phyloP scores from a whole-genome alignment of 2,797 vertebrate genomes.

The Scolopax rusticola region DNA sequence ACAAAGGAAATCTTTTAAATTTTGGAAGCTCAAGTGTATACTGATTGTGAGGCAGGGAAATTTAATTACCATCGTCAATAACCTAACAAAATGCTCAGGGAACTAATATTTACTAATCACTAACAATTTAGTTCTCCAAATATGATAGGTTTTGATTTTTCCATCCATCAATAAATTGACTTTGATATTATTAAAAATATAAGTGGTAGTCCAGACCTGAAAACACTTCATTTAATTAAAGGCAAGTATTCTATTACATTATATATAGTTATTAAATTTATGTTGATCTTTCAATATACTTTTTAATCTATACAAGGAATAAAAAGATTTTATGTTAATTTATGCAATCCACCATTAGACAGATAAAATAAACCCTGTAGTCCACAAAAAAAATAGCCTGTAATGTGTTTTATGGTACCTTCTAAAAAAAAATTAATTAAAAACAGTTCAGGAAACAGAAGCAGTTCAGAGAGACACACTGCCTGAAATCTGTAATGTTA shows the following conservation, averaged over 20 bases:
- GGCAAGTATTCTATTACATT: not conserved
- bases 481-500: not conserved
- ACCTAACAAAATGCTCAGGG: not conserved
- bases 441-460: not conserved
- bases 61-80: not conserved
- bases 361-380: not conserved
- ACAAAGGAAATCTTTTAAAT: not conserved
- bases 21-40: not conserved
- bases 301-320: not conserved
- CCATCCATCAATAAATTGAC: not conserved
- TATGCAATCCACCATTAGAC: not conserved
- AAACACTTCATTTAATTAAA: not conserved
- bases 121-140: not conserved
- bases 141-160: not conserved
- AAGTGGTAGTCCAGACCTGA: not conserved
- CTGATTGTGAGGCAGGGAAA: not conserved
- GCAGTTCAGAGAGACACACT: not conserved
- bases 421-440: not conserved
- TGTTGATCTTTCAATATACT: not conserved
- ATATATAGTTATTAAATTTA: not conserved
- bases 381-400: not conserved
- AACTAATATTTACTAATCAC: not conserved
- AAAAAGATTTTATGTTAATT: not conserved
- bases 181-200: not conserved
- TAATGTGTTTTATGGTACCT: not conserved